Percentiles rank a stretch among this genome's conserved stretches.
Evolutionary conservation across 2,113 vertebrate genomes (phyloP).

Genomic region (Ammospiza nelsoni): DNA sequence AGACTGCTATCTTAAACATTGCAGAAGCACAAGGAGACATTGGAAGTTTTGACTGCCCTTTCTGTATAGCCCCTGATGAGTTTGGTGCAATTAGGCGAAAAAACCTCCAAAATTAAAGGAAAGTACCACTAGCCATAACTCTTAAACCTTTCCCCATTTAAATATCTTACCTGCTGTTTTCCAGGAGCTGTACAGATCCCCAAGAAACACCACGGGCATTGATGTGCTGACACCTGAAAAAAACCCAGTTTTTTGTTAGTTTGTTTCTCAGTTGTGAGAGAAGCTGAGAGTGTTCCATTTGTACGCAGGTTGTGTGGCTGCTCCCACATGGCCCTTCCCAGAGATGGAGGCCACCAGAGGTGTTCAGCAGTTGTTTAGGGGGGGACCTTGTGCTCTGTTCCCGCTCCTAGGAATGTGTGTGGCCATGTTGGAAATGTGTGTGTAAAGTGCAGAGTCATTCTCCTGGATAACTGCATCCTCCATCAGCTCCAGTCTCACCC

Average conservation of each 20-base stretch:
- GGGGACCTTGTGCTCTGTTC: not conserved
- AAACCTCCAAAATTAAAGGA: not conserved
- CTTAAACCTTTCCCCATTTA: not conserved
- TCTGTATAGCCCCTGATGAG: not conserved
- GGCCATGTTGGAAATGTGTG: not conserved
- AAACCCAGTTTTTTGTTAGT: not conserved
- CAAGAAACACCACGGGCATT: not conserved
- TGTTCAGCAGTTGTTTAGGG: not conserved
- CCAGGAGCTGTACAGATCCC: not conserved
- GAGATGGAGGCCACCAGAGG: not conserved
- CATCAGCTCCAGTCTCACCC: not conserved
- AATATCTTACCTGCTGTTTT: not conserved
- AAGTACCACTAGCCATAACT: not conserved
- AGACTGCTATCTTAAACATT: not conserved
- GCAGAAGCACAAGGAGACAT: not conserved
- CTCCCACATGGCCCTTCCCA: not conserved
- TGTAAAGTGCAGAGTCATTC: not conserved
- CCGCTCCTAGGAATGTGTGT: not conserved
- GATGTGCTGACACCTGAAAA: not conserved
- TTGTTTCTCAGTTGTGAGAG: not conserved
- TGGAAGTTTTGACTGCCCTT: not conserved
- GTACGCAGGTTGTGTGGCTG: not conserved
- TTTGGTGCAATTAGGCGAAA: not conserved
- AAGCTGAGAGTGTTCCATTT: not conserved
- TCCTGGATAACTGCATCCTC: not conserved